phyloP scores from a whole-genome alignment of 2,113 vertebrate genomes.

The Centrocercus urophasianus region DNA sequence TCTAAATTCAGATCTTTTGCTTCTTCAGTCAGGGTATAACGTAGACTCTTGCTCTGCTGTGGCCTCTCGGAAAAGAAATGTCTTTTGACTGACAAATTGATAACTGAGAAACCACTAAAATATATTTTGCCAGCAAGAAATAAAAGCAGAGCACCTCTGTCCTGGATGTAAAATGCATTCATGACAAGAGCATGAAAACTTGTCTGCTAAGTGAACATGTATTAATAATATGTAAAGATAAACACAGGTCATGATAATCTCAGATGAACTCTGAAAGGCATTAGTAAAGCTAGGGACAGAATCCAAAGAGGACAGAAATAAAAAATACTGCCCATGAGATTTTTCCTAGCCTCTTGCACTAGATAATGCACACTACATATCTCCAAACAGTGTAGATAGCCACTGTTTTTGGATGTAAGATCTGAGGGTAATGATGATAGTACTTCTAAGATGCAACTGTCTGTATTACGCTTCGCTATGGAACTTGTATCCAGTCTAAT shows the following conservation, averaged over 20 bases:
- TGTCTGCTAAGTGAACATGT: background rate
- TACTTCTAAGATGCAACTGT: background rate
- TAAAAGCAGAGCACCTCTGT: background rate
- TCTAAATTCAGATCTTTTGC: background rate
- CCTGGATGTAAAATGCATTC: background rate
- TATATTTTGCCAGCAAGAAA: background rate
- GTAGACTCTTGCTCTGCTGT: background rate
- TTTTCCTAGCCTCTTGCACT: background rate
- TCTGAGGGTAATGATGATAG: background rate
- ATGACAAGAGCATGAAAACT: background rate
- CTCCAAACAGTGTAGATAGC: background rate
- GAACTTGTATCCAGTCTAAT: background rate
- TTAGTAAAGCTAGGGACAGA: background rate
- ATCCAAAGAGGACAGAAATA: background rate
- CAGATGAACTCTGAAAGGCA: background rate
- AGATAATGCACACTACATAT: background rate
- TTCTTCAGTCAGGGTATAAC: background rate
- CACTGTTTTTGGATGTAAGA: background rate
- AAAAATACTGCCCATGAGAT: background rate
- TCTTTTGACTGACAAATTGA: background rate
- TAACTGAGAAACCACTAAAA: background rate
- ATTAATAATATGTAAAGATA: background rate
- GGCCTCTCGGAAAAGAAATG: background rate
- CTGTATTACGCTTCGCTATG: background rate
- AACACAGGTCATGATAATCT: background rate